These are phyloP conservation scores for Silurus meridionalis DNA, from an alignment of 2,113 vertebrate genomes.

Conservation along the genomic window DNA sequence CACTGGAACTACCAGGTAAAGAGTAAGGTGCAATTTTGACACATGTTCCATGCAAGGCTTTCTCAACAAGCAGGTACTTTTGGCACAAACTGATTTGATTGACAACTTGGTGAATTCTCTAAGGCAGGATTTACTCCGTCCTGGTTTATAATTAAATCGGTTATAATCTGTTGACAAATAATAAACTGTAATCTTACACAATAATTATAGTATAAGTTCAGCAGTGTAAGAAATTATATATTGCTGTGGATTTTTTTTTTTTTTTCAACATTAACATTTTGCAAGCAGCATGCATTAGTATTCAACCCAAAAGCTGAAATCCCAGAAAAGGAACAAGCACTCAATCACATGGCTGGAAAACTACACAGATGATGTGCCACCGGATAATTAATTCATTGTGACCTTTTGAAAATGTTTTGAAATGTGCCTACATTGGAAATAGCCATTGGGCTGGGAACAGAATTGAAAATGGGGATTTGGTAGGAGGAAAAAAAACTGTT, in stretches of 20 bases:
- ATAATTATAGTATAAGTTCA: background rate
- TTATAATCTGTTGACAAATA: background rate
- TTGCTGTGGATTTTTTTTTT: background rate
- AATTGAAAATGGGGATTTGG: background rate
- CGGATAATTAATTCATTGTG: conserved; percentile 57
- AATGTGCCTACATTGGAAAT: conserved; percentile 52
- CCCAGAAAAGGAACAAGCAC: conserved; percentile 43
- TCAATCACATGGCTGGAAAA: conserved; percentile 46
- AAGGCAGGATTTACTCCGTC: background rate
- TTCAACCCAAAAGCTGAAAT: conserved; percentile 38
- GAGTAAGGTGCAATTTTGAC: conserved; percentile 21
- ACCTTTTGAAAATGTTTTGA: conserved; percentile 60
- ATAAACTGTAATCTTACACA: background rate
- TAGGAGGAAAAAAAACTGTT: background rate
- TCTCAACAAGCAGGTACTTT: conserved; percentile 2
- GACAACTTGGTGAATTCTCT: background rate
- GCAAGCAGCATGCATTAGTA: conserved; percentile 20
- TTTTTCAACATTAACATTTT: background rate
- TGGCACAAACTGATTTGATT: background rate
- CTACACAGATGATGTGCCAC: conserved; percentile 52
- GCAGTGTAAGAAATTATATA: background rate
- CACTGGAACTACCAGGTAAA: background rate
- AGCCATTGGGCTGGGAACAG: conserved; percentile 42
- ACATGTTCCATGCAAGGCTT: background rate
- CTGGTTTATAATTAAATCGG: background rate